Base-by-base conservation (phyloP, 2,888 invertebrate species). In the Eupithecia inturbata region DNA sequence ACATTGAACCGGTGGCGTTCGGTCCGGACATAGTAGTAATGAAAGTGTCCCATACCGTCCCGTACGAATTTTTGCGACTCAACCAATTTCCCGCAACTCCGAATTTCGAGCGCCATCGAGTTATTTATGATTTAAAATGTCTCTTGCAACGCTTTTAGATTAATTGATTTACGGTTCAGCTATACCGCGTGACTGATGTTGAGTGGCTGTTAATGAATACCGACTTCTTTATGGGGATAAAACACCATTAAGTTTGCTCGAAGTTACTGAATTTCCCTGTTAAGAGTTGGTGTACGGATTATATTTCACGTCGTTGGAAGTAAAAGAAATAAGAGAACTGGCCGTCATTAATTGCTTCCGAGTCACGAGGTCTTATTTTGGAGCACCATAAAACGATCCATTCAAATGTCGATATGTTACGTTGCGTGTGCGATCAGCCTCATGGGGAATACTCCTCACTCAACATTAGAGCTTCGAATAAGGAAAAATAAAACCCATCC, bases 1-100 rank as follows among this genome's bases (percentile, higher is more conserved):
- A 91, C 94, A 91, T 93, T 93, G 92, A 93, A 92, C 94, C 85
- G 90, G 82, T 82, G 82, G 92, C 84, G 89, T 82, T 83, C 82
- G 84, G 86, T 85, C 87, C 91, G 93, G 92, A 92, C 93, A 91
- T 87, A 87, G 84, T 82, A 82, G 88, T 91, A 91, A 92, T 93
- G 90, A 91, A 92, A 92, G 86, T 92, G 92, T 92, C 92, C 88
- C 87, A 87, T 87, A 83, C 84, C 79, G 84, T 85, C 83, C 85
- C 76, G 78, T 82, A 76, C 82, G 83, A 85, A 83, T 88, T 89
- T 91, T 89, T 88, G 89, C 89, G 83, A 88, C 82, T 87, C 83
- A 87, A 87, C 86, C 87, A 88, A 89, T 90, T 91, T 91, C 86
- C 87, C 84, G 80, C 80, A 79, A 80, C 78, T 83, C 79, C 78